Evolutionary conservation across 2,113 vertebrate genomes (phyloP).

Genomic region (Muscicapa adusta): DNA sequence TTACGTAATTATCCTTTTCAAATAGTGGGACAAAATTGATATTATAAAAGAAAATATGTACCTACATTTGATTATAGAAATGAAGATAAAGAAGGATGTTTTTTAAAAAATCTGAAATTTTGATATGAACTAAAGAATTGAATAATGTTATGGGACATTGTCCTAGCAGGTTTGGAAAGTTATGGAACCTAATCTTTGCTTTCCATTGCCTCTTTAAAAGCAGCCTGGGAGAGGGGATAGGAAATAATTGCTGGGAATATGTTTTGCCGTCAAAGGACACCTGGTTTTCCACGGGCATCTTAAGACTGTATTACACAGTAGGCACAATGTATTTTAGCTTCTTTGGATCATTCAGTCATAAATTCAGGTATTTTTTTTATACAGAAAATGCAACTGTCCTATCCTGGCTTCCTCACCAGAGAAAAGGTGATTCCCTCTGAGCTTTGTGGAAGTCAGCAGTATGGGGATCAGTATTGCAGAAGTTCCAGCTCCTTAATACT

Average conservation of each 20-base stretch:
- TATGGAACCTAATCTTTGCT: neutral
- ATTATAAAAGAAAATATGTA: neutral
- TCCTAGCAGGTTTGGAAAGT: neutral
- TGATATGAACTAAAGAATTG: neutral
- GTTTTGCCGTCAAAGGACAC: neutral
- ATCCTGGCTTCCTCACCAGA: neutral
- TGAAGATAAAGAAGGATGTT: neutral
- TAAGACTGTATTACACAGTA: neutral
- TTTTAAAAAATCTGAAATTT: neutral
- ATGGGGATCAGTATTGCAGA: neutral
- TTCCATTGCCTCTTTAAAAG: neutral
- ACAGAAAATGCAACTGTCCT: neutral
- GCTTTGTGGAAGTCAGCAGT: neutral
- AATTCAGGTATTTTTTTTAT: neutral
- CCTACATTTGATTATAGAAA: neutral
- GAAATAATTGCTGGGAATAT: neutral
- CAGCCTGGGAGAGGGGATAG: fast-evolving
- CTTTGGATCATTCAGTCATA: neutral
- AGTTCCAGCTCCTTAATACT: neutral
- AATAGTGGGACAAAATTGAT: neutral
- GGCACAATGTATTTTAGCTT: neutral
- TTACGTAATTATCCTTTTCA: neutral
- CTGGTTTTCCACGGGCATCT: neutral
- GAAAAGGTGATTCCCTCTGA: neutral
- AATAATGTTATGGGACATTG: neutral